Percentiles rank a stretch among this genome's conserved stretches.
These are phyloP conservation scores for Oscarella lobularis DNA, from an alignment of 37 sponge, comb jelly and placozoan species.

Conservation along the genomic window DNA sequence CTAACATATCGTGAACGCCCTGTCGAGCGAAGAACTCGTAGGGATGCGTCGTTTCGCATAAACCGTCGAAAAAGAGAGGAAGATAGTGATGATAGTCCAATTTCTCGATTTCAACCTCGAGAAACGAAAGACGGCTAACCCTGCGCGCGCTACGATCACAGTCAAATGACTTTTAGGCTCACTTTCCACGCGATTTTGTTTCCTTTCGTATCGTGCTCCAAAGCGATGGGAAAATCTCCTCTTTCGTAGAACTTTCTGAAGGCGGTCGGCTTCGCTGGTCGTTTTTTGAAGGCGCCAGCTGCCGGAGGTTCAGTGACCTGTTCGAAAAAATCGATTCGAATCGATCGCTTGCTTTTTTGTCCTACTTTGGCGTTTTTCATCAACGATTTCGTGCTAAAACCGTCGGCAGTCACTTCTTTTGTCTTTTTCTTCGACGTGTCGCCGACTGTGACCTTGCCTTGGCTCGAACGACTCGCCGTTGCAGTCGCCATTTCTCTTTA, in stretches of 20 bases:
- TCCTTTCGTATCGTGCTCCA: constrained; percentile 98
- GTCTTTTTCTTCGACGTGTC: neutral
- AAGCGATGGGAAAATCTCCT: constrained; percentile 95
- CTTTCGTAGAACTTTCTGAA: constrained; percentile 97
- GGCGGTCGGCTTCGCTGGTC: constrained; percentile 67
- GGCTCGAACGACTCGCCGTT: neutral
- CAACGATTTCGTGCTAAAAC: constrained; percentile 80
- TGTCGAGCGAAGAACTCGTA: constrained; percentile 98
- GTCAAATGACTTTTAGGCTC: neutral
- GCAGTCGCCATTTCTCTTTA: constrained; percentile 10
- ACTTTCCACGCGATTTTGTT: constrained; percentile 99
- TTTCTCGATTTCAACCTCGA: constrained; percentile 91
- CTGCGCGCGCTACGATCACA: neutral
- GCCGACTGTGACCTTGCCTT: too few relatives aligned
- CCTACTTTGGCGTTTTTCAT: constrained; percentile 78
- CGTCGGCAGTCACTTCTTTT: constrained; percentile 32
- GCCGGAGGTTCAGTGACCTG: constrained; percentile 70
- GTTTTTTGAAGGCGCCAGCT: constrained; percentile 72
- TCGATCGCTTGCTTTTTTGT: neutral
- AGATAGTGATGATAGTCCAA: constrained; percentile 97
- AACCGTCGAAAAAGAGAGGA: constrained; percentile 97
- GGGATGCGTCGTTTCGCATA: constrained; percentile 90
- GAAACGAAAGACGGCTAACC: neutral
- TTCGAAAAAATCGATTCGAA: neutral
- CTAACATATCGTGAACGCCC: constrained; percentile 98